phyloP scores from a whole-genome alignment of 2,888 invertebrate genomes.

The Acleris cristana region DNA sequence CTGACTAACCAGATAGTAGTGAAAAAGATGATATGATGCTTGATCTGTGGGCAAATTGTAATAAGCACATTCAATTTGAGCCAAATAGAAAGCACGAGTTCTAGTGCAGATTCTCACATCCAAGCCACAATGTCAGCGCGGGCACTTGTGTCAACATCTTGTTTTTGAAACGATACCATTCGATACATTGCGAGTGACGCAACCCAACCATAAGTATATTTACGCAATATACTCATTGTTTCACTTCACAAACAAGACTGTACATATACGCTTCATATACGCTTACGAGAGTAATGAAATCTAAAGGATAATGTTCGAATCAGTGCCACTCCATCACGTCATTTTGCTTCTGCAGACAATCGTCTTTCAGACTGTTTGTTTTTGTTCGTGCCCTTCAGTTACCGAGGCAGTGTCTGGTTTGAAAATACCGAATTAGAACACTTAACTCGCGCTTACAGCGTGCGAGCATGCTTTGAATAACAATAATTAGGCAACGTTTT shows the following conservation, averaged over 20 bases:
- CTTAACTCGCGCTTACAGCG: constrained; percentile 2
- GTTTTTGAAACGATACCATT: constrained; percentile 72
- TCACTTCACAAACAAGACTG: constrained; percentile 52
- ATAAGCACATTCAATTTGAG: too few species aligned
- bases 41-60: too few species aligned
- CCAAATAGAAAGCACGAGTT: background rate
- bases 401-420: constrained; percentile 12
- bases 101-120: background rate
- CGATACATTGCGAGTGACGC: constrained; percentile 68
- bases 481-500: constrained; percentile 2
- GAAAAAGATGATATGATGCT: too few species aligned
- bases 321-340: constrained; percentile 28
- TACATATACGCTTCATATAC: constrained; percentile 22
- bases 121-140: constrained; percentile 54
- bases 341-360: background rate
- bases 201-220: constrained; percentile 59
- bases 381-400: constrained; percentile 25
- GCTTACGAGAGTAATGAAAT: constrained; percentile 37
- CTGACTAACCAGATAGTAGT: too few species aligned
- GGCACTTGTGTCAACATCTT: constrained; percentile 77
- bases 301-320: constrained; percentile 33
- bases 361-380: constrained; percentile 4
- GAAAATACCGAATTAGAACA: constrained; percentile 19
- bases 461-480: constrained; percentile 10
- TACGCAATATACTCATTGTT: constrained; percentile 62